Percentiles rank a stretch among this genome's conserved stretches.
phyloP scores from a whole-genome alignment of 2,113 vertebrate species.

The Sander lucioperca region DNA sequence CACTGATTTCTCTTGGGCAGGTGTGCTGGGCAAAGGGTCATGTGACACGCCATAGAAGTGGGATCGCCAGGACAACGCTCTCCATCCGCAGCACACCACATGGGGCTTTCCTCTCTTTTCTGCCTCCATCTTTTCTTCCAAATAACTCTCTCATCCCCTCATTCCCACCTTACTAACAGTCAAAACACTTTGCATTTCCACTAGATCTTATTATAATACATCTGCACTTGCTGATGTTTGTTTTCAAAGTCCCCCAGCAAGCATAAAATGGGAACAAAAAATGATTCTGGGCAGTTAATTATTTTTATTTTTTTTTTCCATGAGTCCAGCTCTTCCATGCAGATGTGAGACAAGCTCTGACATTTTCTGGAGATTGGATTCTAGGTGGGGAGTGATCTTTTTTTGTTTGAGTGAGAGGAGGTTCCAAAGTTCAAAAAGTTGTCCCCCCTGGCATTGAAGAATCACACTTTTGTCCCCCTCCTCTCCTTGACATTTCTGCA shows the following conservation, averaged over 20 bases:
- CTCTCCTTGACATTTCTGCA: constrained; percentile 64
- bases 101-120: constrained; percentile 61
- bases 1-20: constrained; percentile 84
- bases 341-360: constrained; percentile 39
- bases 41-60: constrained; percentile 81
- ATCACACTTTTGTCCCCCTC: constrained; percentile 39
- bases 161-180: background rate
- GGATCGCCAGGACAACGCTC: constrained; percentile 81
- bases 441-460: constrained; percentile 53
- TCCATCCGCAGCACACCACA: constrained; percentile 73
- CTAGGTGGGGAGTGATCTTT: constrained; percentile 30
- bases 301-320: background rate
- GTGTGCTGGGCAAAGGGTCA: constrained; percentile 86
- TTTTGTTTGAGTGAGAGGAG: constrained; percentile 40
- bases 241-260: constrained; percentile 24
- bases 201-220: constrained; percentile 21
- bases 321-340: background rate
- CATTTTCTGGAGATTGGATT: constrained; percentile 54
- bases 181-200: constrained; percentile 24
- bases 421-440: constrained; percentile 72
- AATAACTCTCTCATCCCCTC: constrained; percentile 20
- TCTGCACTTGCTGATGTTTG: constrained; percentile 47
- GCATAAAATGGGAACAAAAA: constrained; percentile 15
- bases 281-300: constrained; percentile 48
- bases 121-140: constrained; percentile 29